phyloP scores from a whole-genome alignment of 2,888 invertebrate species.

The Cephus sareptanus region DNA sequence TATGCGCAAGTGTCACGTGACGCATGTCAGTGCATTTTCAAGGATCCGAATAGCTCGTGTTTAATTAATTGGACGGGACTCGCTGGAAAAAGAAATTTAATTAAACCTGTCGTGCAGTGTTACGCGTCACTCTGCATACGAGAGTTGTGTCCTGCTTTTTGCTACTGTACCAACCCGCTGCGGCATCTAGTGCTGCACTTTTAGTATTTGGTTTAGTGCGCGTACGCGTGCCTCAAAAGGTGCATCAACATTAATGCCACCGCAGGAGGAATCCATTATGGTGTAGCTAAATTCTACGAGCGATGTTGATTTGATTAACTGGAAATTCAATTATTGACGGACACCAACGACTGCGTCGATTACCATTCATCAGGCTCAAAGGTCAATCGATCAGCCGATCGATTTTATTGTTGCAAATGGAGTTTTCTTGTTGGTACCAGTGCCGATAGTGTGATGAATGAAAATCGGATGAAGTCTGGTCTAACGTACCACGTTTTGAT shows the following conservation, averaged over 20 bases:
- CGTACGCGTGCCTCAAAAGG: neutral
- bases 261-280: neutral
- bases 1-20: neutral
- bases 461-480: neutral
- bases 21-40: neutral
- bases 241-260: neutral
- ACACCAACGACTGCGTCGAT: neutral
- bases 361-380: neutral
- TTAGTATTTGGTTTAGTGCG: neutral
- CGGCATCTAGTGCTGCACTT: neutral
- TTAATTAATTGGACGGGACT: conserved; percentile 16
- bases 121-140: conserved; percentile 13
- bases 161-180: neutral
- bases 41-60: neutral
- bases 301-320: neutral
- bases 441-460: neutral
- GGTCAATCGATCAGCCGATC: neutral
- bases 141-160: neutral
- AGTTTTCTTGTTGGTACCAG: neutral
- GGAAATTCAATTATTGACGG: neutral
- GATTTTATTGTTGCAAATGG: neutral
- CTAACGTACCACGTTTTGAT: neutral
- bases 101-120: conserved; percentile 15
- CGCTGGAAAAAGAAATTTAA: conserved; percentile 17
- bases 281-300: neutral